These are phyloP conservation scores for Lerema accius DNA, from an alignment of 1,140 invertebrate species.

Conservation along the genomic window DNA sequence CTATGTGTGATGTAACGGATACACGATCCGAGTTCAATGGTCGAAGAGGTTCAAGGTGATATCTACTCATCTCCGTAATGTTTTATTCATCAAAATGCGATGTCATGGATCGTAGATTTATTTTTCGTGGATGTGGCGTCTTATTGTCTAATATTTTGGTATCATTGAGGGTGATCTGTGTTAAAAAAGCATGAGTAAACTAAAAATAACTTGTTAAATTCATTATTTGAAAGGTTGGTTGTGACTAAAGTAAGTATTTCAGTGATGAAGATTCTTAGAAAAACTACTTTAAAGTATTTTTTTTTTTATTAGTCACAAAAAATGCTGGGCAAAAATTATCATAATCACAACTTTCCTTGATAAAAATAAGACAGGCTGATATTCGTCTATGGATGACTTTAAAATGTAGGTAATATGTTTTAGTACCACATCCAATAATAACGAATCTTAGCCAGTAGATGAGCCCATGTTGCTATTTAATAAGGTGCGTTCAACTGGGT, in stretches of 20 bases:
- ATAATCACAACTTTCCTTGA: too few species aligned
- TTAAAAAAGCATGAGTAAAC: not conserved
- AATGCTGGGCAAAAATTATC: too few species aligned
- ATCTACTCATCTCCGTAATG: constrained; percentile 49
- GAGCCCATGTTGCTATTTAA: constrained; percentile 39
- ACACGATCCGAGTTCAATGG: constrained; percentile 29
- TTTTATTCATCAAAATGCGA: constrained; percentile 40
- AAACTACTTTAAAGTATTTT: too few species aligned
- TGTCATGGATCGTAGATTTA: constrained; percentile 9
- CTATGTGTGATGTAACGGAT: constrained; percentile 21
- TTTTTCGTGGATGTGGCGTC: not conserved
- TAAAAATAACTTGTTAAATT: not conserved
- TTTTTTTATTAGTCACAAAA: too few species aligned
- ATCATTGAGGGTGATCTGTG: too few species aligned
- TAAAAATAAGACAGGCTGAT: not conserved
- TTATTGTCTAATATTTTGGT: too few species aligned
- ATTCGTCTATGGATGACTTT: too few species aligned
- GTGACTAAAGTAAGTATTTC: too few species aligned
- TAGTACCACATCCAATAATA: constrained; percentile 10
- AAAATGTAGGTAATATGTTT: too few species aligned
- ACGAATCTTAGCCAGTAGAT: constrained; percentile 22
- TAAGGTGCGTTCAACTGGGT: constrained; percentile 32
- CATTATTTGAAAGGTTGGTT: too few species aligned
- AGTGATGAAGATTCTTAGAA: too few species aligned
- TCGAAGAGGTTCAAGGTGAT: constrained; percentile 37